Evolutionary conservation across 2,113 vertebrate genomes (phyloP).

Genomic region (Eonycteris spelaea): DNA sequence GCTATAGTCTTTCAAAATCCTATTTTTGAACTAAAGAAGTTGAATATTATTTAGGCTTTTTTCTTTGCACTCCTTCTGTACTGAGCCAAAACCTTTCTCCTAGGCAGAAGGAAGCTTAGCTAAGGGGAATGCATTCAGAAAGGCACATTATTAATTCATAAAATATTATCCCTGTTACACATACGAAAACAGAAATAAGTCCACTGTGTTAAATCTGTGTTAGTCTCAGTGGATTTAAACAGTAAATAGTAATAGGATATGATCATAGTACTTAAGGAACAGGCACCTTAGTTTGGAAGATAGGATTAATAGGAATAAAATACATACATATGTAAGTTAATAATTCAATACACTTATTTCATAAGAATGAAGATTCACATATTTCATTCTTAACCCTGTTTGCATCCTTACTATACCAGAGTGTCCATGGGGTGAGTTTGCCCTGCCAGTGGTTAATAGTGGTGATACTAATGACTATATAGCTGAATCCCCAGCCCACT

Average conservation of each 20-base stretch:
- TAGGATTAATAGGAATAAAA: constrained; percentile 22
- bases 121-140: constrained; percentile 47
- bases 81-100: constrained; percentile 29
- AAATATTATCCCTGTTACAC: constrained; percentile 38
- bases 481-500: background rate
- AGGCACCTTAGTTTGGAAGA: background rate
- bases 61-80: background rate
- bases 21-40: constrained; percentile 31
- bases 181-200: constrained; percentile 38
- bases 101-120: constrained; percentile 34
- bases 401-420: background rate
- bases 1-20: background rate
- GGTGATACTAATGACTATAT: background rate
- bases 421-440: background rate
- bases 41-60: background rate
- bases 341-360: background rate
- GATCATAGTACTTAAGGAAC: background rate
- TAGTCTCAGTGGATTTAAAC: constrained; percentile 44
- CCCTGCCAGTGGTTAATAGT: background rate
- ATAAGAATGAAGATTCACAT: background rate
- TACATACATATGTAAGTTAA: background rate
- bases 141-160: constrained; percentile 60
- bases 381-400: background rate
- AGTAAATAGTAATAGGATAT: constrained; percentile 30
- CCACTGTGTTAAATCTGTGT: constrained; percentile 31